These are phyloP conservation scores for Hyposmocoma kahamanoa DNA, from an alignment of 1,140 invertebrate genomes.

Conservation along the genomic window DNA sequence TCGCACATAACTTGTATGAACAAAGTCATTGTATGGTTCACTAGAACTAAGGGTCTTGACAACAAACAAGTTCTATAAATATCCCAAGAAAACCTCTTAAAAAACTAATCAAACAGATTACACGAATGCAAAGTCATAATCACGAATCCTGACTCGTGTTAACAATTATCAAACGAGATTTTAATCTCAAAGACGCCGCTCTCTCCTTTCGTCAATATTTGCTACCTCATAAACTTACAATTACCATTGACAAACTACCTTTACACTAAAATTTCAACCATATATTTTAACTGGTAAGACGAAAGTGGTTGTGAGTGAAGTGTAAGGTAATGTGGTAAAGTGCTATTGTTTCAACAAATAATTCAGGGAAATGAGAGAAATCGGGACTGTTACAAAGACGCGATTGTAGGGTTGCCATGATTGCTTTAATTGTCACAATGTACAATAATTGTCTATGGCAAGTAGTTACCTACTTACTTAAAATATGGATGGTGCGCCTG, in stretches of 20 bases:
- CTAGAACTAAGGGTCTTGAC: no score
- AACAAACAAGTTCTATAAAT: no score
- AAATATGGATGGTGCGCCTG: no score
- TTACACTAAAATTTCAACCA: neutral
- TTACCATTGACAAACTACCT: neutral
- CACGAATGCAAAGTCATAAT: conserved; percentile 35
- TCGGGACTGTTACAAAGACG: conserved; percentile 45
- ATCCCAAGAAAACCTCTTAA: no score
- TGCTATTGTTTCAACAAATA: conserved; percentile 70
- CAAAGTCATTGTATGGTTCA: no score
- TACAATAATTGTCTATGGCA: no score
- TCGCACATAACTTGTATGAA: no score
- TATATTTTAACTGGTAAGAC: neutral
- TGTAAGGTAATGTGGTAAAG: neutral
- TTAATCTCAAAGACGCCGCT: conserved; percentile 65
- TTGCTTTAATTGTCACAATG: no score
- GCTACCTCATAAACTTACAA: conserved; percentile 25
- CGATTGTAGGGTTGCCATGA: conserved; percentile 30
- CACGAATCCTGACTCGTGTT: conserved; percentile 54
- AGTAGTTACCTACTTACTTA: no score
- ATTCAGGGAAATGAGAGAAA: conserved; percentile 61
- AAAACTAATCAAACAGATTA: conserved; percentile 29
- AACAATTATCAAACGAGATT: conserved; percentile 56
- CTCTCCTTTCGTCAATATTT: conserved; percentile 55
- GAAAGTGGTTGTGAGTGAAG: neutral